Evolutionary conservation across 2,113 vertebrate genomes (phyloP).

Genomic region (Trichechus manatus): DNA sequence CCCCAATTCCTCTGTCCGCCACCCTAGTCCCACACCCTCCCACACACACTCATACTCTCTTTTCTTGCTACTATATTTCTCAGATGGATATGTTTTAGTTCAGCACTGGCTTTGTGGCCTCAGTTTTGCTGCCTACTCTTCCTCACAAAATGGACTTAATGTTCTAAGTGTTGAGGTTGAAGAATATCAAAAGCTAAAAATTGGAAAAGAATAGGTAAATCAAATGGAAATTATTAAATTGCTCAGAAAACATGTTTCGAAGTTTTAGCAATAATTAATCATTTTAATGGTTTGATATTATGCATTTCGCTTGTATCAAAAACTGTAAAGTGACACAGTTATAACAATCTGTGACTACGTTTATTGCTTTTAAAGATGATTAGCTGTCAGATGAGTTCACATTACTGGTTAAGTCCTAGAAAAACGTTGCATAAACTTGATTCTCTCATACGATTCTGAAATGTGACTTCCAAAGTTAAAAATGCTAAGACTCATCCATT

Average conservation of each 20-base stretch:
- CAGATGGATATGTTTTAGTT: background rate
- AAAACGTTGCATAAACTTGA: background rate
- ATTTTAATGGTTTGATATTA: background rate
- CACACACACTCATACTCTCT: background rate
- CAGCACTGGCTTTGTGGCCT: background rate
- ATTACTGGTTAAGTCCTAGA: background rate
- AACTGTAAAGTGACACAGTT: background rate
- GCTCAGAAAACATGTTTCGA: slow-evolving; percentile 5
- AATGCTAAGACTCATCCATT: background rate
- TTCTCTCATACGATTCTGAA: background rate
- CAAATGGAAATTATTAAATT: background rate
- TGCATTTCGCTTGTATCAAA: background rate
- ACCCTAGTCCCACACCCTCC: background rate
- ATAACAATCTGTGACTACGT: background rate
- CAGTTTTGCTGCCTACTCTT: background rate
- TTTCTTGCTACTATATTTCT: background rate
- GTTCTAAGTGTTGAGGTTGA: background rate
- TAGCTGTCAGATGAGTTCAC: background rate
- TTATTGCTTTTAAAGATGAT: background rate
- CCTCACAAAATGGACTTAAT: background rate
- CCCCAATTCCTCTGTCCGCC: no score
- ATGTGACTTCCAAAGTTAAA: slow-evolving; percentile 30
- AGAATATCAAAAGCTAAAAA: background rate
- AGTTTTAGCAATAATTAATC: slow-evolving; percentile 40
- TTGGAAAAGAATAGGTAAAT: background rate